Conservation (phyloP, 1,140 invertebrate species). For the Phenacoccus solenopsis region DNA sequence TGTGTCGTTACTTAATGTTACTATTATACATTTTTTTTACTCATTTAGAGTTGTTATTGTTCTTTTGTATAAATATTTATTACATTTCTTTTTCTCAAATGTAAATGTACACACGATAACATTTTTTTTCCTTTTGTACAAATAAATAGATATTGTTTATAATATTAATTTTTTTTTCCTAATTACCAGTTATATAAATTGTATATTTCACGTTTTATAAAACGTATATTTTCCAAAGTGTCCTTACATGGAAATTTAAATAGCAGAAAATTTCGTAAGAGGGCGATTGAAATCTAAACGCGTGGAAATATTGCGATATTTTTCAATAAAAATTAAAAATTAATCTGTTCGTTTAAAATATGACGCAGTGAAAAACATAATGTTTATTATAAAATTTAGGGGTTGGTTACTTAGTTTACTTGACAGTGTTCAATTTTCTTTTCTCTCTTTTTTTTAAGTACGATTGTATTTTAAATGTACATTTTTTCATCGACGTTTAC, state of each 20-base stretch:
- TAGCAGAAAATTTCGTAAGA: neutral
- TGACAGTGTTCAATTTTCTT: neutral
- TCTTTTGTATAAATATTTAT: neutral
- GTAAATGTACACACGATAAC: neutral
- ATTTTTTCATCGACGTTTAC: too few species aligned
- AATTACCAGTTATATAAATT: neutral
- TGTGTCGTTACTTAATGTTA: neutral
- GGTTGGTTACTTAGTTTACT: neutral
- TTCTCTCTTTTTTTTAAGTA: too few species aligned
- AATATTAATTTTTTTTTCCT: neutral
- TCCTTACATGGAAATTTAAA: neutral
- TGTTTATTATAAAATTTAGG: neutral
- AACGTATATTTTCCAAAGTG: neutral
- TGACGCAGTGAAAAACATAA: neutral
- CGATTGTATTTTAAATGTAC: too few species aligned
- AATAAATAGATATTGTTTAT: neutral
- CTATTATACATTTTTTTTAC: neutral
- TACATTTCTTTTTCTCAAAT: neutral
- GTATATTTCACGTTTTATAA: neutral
- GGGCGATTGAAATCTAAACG: too few species aligned
- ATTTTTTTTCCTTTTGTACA: neutral
- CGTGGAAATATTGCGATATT: neutral
- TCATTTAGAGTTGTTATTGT: conserved; percentile 3
- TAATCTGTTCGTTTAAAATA: neutral
- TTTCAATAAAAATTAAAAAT: neutral